Evolutionary conservation across 2,797 vertebrate genomes (phyloP).

Genomic region (Allobates femoralis): DNA sequence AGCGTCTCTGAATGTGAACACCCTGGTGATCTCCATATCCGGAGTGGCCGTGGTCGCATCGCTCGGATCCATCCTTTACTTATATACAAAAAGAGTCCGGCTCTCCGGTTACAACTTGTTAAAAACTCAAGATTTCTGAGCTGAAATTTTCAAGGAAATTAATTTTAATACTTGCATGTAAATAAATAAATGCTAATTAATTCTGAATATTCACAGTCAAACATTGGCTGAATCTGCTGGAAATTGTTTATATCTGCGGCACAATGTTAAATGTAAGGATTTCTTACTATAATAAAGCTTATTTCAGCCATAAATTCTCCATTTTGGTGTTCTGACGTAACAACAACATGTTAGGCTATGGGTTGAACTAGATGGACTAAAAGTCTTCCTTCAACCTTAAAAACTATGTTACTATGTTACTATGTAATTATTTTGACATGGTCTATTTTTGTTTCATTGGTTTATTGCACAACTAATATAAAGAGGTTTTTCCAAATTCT

Average conservation of each 20-base stretch:
- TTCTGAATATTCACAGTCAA: background rate
- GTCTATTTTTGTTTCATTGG: no score
- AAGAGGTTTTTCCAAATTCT: no score
- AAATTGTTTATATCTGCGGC: background rate
- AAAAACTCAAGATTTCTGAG: slow-evolving; percentile 5
- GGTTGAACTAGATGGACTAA: no score
- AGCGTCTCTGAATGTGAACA: slow-evolving; percentile 6
- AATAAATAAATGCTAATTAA: background rate
- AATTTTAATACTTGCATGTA: background rate
- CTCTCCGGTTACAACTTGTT: background rate
- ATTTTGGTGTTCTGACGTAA: background rate
- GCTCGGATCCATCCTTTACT: background rate
- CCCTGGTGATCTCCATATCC: slow-evolving; percentile 26
- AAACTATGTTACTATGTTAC: no score
- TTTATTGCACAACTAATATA: no score
- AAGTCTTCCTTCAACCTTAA: no score
- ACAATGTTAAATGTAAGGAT: no score
- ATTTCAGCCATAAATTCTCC: background rate
- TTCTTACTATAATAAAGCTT: background rate
- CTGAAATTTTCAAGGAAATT: background rate
- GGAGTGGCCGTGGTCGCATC: slow-evolving; percentile 16
- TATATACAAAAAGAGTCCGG: slow-evolving; percentile 2
- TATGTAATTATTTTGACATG: no score
- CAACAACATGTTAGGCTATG: no score
- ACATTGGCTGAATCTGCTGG: no score